Percentiles rank a stretch among this genome's conserved stretches.
phyloP scores from a whole-genome alignment of 2,113 vertebrate species.

The Larimichthys crocea region DNA sequence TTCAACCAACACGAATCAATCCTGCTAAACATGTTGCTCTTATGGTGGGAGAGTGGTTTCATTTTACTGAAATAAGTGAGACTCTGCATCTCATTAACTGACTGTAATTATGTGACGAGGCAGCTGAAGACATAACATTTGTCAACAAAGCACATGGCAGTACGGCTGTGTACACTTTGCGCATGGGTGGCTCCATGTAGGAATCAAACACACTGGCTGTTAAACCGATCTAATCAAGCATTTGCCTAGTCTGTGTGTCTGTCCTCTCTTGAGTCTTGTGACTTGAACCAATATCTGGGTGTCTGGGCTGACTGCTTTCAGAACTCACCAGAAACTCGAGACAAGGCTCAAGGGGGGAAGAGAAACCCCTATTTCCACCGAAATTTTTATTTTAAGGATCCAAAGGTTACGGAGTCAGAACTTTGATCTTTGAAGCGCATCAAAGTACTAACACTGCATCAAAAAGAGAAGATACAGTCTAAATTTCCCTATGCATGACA shows the following conservation, averaged over 20 bases:
- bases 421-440: conserved; percentile 8
- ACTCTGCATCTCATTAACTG: neutral
- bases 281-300: too few species aligned
- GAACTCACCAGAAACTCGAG: too few species aligned
- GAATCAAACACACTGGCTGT: neutral
- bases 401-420: neutral
- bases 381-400: neutral
- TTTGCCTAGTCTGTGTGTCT: too few species aligned
- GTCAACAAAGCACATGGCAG: neutral
- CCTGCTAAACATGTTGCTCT: neutral
- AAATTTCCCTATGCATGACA: neutral
- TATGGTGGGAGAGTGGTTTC: neutral
- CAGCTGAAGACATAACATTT: neutral
- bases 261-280: too few species aligned
- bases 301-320: too few species aligned
- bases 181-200: neutral
- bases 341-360: too few species aligned
- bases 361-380: too few species aligned
- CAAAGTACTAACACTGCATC: neutral
- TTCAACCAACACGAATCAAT: neutral
- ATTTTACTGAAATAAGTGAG: neutral
- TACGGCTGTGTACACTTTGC: too few species aligned
- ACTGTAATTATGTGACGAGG: neutral
- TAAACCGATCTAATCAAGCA: too few species aligned
- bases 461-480: neutral